Conservation (phyloP, 2,113 vertebrate genomes). For the Sinosuthora webbiana region DNA sequence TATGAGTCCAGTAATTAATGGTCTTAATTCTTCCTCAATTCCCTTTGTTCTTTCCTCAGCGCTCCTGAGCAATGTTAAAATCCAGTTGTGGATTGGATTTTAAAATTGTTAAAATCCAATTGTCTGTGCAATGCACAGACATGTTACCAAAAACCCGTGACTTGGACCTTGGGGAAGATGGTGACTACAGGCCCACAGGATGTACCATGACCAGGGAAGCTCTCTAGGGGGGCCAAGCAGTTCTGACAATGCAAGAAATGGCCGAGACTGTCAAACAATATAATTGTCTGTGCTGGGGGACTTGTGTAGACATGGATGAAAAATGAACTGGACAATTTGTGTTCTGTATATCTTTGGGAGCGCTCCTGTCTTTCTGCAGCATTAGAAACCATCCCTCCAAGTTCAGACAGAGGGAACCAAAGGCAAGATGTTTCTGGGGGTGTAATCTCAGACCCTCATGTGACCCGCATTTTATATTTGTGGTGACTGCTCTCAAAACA, state of each 20-base stretch:
- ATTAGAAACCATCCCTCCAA: not conserved
- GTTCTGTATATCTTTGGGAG: not conserved
- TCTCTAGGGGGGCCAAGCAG: not conserved
- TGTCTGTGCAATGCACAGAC: too few relatives aligned
- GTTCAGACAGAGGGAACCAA: not conserved
- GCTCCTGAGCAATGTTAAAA: not conserved
- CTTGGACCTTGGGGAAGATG: not conserved
- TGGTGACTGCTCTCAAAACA: not conserved
- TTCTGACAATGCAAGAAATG: not conserved
- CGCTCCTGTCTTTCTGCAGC: not conserved
- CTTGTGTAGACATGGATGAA: not conserved
- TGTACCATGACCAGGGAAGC: not conserved
- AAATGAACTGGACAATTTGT: not conserved
- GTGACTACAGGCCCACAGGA: not conserved
- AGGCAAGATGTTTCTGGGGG: not conserved
- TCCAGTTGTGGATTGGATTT: too few relatives aligned
- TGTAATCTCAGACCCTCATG: not conserved
- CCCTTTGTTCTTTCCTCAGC: not conserved
- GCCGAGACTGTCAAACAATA: not conserved
- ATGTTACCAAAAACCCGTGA: not conserved
- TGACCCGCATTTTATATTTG: not conserved
- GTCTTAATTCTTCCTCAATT: not conserved
- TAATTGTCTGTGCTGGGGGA: not conserved
- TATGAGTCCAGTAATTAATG: not conserved
- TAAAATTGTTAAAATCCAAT: too few relatives aligned